Evolutionary conservation across 1,140 invertebrate species (phyloP).

Genomic region (Periplaneta americana): DNA sequence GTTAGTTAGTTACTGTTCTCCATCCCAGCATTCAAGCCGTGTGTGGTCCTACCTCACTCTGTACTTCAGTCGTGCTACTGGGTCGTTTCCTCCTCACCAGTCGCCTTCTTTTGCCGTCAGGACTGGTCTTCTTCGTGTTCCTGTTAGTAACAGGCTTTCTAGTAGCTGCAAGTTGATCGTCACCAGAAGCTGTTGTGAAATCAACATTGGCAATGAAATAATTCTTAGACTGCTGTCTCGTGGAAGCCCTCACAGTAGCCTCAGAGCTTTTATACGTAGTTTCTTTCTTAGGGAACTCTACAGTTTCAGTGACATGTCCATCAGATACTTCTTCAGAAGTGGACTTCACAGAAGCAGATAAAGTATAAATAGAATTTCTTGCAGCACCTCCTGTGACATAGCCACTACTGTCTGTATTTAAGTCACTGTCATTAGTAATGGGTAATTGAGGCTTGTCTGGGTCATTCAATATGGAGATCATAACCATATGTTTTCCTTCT

Average conservation of each 20-base stretch:
- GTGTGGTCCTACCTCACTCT: not conserved
- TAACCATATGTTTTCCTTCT: not conserved
- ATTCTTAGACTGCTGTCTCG: not conserved
- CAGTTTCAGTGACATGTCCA: not conserved
- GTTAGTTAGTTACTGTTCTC: not conserved
- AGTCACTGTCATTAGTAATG: not conserved
- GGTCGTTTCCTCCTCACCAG: slow-evolving; percentile 4
- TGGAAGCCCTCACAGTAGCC: not conserved
- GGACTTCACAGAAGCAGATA: not conserved
- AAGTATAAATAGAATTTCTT: not conserved
- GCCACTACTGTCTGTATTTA: not conserved
- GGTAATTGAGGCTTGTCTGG: not conserved
- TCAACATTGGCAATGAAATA: not conserved
- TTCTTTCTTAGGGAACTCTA: not conserved
- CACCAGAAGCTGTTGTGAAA: not conserved
- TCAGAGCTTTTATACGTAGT: too few relatives aligned
- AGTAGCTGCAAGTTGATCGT: not conserved
- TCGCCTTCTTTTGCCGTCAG: not conserved
- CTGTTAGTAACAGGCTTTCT: too few relatives aligned
- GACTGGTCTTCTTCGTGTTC: not conserved
- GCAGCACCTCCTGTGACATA: not conserved
- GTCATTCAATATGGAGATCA: not conserved
- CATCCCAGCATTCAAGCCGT: not conserved
- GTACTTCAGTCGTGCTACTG: not conserved
- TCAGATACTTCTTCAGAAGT: not conserved